phyloP scores from a whole-genome alignment of 1,140 invertebrate genomes.

The Lethocerus indicus region DNA sequence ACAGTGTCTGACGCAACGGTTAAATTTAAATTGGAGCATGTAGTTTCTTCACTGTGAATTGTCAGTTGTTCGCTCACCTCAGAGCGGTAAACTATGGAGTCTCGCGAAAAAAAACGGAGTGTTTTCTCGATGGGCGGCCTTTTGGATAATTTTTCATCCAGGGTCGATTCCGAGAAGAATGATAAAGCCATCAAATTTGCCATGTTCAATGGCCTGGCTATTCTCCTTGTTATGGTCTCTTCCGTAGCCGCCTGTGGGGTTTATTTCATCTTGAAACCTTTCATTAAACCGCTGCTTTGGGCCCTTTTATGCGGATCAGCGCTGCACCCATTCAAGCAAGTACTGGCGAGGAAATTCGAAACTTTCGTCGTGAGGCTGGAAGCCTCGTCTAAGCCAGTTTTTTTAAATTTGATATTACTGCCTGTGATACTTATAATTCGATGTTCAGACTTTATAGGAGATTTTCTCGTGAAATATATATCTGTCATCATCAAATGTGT shows the following conservation, averaged over 20 bases:
- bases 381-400: constrained; percentile 35
- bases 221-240: constrained; percentile 9
- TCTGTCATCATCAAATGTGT: constrained; percentile 32
- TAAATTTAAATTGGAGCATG: too few species aligned
- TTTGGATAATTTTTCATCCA: constrained; percentile 7
- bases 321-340: constrained; percentile 73
- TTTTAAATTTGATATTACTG: constrained; percentile 45
- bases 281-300: constrained; percentile 85
- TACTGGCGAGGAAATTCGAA: constrained; percentile 44
- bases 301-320: constrained; percentile 80
- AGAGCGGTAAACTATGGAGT: constrained; percentile 1
- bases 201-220: constrained; percentile 13
- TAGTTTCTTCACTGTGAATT: too few species aligned
- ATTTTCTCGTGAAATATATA: constrained; percentile 36
- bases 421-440: constrained; percentile 54
- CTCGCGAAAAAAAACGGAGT: constrained; percentile 4
- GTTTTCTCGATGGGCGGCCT: constrained; percentile 7
- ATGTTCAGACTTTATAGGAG: constrained; percentile 50
- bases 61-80: too few species aligned
- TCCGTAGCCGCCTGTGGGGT: constrained; percentile 49
- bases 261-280: constrained; percentile 73
- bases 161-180: constrained; percentile 2
- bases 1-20: too few species aligned
- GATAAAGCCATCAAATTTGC: constrained; percentile 13
- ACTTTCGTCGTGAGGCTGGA: constrained; percentile 43